These are phyloP conservation scores for Netelia virgata DNA, from an alignment of 2,888 invertebrate genomes.

Conservation along the genomic window DNA sequence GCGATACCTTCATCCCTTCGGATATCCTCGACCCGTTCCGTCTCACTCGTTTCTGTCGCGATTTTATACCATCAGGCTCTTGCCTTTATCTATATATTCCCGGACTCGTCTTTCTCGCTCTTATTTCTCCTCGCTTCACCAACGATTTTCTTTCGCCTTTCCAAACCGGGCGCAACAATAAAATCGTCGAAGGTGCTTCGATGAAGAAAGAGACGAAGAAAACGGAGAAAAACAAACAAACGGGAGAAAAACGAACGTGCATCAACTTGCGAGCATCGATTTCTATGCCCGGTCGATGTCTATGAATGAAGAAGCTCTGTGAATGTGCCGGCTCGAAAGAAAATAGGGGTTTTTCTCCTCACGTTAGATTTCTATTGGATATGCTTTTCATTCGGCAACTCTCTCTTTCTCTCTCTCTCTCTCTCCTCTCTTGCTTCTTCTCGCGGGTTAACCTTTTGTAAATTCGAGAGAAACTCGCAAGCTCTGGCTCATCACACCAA, in stretches of 20 bases:
- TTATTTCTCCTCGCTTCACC: constrained; percentile 7
- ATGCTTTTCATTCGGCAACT: constrained; percentile 14
- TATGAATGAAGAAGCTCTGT: constrained; percentile 18
- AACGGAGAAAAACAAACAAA: constrained; percentile 1
- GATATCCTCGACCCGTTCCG: constrained; percentile 54
- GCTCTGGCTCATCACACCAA: neutral
- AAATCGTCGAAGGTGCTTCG: constrained; percentile 25
- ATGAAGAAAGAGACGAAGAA: constrained; percentile 3
- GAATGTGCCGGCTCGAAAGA: constrained; percentile 7
- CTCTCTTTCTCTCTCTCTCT: constrained; percentile 25
- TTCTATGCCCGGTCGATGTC: constrained; percentile 17
- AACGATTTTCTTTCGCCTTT: constrained; percentile 44
- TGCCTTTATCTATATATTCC: neutral
- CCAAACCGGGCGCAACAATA: constrained; percentile 46
- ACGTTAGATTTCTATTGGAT: constrained; percentile 19
- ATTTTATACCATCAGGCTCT: neutral
- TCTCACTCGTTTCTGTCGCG: constrained; percentile 50
- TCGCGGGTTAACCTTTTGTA: constrained; percentile 10
- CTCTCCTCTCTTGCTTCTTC: constrained; percentile 13
- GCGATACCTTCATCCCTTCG: constrained; percentile 53
- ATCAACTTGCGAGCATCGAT: constrained; percentile 28
- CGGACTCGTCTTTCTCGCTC: constrained; percentile 18
- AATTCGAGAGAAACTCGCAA: constrained; percentile 18
- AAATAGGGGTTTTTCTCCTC: neutral
- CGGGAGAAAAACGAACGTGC: constrained; percentile 10